Conservation (phyloP, 2,113 vertebrate genomes). For the Chaenocephalus aceratus region DNA sequence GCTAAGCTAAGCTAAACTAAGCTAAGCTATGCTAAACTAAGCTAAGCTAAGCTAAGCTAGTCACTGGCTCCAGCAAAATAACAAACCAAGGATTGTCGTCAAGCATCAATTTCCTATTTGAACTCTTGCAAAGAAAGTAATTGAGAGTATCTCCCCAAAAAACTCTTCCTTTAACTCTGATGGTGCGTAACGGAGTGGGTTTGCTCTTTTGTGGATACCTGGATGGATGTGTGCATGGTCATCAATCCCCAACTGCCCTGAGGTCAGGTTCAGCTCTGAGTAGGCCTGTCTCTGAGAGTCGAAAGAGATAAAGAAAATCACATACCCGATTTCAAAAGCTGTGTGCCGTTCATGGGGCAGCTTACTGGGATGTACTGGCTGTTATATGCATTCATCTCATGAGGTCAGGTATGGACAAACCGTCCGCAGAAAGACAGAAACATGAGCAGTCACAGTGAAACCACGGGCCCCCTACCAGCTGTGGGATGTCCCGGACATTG, state of each 20-base stretch:
- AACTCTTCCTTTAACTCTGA: neutral
- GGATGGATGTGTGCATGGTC: slow-evolving; percentile 92
- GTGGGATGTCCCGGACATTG: slow-evolving; percentile 90
- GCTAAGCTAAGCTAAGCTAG: too few species aligned
- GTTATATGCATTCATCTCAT: neutral
- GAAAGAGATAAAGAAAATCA: neutral
- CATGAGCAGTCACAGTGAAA: neutral
- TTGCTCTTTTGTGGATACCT: slow-evolving; percentile 80
- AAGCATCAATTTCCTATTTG: neutral
- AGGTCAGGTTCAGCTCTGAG: slow-evolving; percentile 89
- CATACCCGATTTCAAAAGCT: neutral
- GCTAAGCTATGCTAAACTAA: too few species aligned
- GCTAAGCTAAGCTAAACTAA: neutral
- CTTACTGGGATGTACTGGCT: neutral
- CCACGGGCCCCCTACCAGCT: slow-evolving; percentile 86
- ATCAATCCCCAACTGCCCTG: slow-evolving; percentile 93
- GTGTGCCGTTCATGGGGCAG: neutral
- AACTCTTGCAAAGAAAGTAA: neutral
- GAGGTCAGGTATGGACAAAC: neutral
- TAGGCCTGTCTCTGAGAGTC: slow-evolving; percentile 88
- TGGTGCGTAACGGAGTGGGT: too few species aligned
- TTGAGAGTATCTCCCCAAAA: neutral
- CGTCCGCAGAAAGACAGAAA: neutral
- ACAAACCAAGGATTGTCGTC: too few species aligned
- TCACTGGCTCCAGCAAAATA: too few species aligned